A percentile compares a stretch with the other conserved stretches of the same genome.
phyloP scores from a whole-genome alignment of 2,797 vertebrate species.

The Sardinella longiceps region DNA sequence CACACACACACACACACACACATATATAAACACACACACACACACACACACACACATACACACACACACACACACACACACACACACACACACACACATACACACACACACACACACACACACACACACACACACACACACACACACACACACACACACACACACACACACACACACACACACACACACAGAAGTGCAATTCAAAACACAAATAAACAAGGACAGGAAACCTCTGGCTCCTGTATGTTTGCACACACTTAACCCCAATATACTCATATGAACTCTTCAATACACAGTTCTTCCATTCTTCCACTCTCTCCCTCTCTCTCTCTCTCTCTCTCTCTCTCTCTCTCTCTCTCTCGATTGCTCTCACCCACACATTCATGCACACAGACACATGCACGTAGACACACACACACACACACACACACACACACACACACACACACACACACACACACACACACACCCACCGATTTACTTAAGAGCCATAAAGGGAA shows the following conservation, averaged over 20 bases:
- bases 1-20: slow-evolving; percentile 19
- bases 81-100: slow-evolving; percentile 14
- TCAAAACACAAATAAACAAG: slow-evolving; percentile 26
- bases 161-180: slow-evolving; percentile 17
- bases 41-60: slow-evolving; percentile 35
- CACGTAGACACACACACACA: not conserved
- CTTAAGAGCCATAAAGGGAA: not conserved
- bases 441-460: not conserved
- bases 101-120: slow-evolving; percentile 25
- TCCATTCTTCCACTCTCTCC: slow-evolving; percentile 29
- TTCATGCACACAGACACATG: not conserved
- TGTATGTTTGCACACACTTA: not conserved
- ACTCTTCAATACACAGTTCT: not conserved
- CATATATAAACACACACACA: not conserved
- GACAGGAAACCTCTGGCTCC: slow-evolving; percentile 16
- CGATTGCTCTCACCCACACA: not conserved
- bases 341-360: not conserved
- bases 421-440: not conserved
- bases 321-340: not conserved
- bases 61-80: slow-evolving; percentile 28
- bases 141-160: slow-evolving; percentile 26
- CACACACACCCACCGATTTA: not conserved
- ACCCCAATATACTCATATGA: slow-evolving; percentile 20
- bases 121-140: slow-evolving; percentile 25
- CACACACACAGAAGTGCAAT: slow-evolving; percentile 31